phyloP scores from a whole-genome alignment of 2,888 invertebrate species.

The Pseudococcus longispinus region DNA sequence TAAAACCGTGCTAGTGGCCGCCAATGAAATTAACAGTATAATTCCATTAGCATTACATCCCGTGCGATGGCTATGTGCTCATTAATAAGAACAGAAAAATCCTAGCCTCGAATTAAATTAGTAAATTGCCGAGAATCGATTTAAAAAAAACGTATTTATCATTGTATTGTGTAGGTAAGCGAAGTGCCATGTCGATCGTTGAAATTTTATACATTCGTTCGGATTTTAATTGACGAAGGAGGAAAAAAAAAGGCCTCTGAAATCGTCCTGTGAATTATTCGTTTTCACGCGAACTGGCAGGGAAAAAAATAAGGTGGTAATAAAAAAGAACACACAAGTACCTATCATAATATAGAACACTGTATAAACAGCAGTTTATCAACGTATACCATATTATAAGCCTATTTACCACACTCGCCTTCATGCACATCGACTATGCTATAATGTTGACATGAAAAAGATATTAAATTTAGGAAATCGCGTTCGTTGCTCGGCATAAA shows the following conservation, averaged over 20 bases:
- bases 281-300: not conserved
- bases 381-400: not conserved
- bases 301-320: not conserved
- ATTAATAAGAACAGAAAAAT: constrained; percentile 17
- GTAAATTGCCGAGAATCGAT: not conserved
- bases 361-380: not conserved
- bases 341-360: not conserved
- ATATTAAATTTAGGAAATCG: constrained; percentile 3
- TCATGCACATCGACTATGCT: not conserved
- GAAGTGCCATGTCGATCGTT: not conserved
- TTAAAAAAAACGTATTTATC: not conserved
- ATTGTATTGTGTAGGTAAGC: not conserved
- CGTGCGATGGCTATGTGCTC: not conserved
- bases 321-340: not conserved
- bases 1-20: not conserved
- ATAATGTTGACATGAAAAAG: constrained; percentile 21
- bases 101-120: not conserved
- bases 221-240: constrained; percentile 13
- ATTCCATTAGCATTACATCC: constrained; percentile 18
- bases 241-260: not conserved
- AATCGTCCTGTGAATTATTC: not conserved
- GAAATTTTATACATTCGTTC: not conserved
- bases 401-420: not conserved
- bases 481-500: not conserved
- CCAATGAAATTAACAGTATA: constrained; percentile 13